Evolutionary conservation across 2,797 vertebrate genomes (phyloP).

Genomic region (Phataginus tricuspis): DNA sequence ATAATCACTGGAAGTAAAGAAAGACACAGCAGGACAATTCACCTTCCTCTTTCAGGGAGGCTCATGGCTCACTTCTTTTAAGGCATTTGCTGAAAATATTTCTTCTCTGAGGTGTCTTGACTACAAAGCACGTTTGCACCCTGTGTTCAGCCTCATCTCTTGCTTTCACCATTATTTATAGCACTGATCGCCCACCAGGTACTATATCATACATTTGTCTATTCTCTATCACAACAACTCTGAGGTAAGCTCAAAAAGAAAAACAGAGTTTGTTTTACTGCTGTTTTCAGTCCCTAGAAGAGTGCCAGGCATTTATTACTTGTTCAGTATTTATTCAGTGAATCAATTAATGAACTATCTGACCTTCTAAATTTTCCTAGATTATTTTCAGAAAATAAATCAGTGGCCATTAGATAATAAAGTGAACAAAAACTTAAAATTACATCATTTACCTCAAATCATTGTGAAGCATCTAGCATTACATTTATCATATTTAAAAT

Average conservation of each 20-base stretch:
- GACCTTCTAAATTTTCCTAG: background rate
- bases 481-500: background rate
- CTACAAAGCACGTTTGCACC: rapidly evolving
- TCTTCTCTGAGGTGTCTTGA: background rate
- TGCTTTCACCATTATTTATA: background rate
- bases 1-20: too few relatives aligned
- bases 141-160: background rate
- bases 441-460: background rate
- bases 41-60: background rate
- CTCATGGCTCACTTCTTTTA: background rate
- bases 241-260: background rate
- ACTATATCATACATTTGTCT: background rate
- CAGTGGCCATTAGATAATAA: background rate
- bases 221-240: background rate
- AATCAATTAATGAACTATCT: background rate
- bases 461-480: background rate
- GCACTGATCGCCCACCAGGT: background rate
- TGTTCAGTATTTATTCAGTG: background rate
- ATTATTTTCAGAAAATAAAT: background rate
- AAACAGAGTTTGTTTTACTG: background rate
- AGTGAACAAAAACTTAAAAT: background rate
- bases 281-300: background rate
- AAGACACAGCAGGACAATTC: background rate
- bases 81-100: background rate
- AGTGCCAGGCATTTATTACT: background rate